Evolutionary conservation across 2,797 vertebrate species (phyloP), one percentile per base, ranked within the genome.

Genomic region (Catharus ustulatus): DNA sequence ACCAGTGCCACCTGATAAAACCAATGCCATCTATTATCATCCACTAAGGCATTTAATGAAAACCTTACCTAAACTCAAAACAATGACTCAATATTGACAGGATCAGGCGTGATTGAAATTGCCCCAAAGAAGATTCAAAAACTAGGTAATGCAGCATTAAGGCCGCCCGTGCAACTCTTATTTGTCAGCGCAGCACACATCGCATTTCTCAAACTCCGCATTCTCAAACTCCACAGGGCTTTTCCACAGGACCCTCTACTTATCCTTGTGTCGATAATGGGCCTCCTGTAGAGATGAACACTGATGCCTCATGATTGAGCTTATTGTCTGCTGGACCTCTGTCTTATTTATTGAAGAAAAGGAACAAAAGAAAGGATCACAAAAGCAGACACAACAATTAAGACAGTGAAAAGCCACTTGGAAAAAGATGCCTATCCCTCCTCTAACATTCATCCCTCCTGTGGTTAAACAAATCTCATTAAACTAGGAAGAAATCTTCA

Each of bases 281-380:
- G 59, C 58, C 55, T 86, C 93, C 93, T 81, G 84, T 10, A 40
- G 89, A 81, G 89, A 91, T 9, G 22, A 94, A 88, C 83, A 86
- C 49, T 51, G 66, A 85, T 75, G 79, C 43, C 66, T 68, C 46
- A 24, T 26, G 43, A 94, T 13, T 64, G 46, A 94, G 76, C 66
- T 88, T 46, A 88, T 75, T 86, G 69, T 93, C 51, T 84, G 73
- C 8, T 61, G 48, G 74, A 81, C 66, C 43, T 78, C 57, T 42
- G 49, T 30, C 62, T 86, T 58, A 61, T 40, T 89, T 66, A 69
- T 3, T 59, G 43, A 78, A 64, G 30, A 89, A 83, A 64, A 83
- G n/a, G 42, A 83, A 95, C 76, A 93, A 96, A 93, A 89, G 87
- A 87, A 94, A 46, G 16, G 59, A 91, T 88, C 43, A 42, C 7